Evolutionary conservation across 2,888 invertebrate species (phyloP), one percentile per base, ranked within the genome.

Genomic region (Camptogramma bilineatum): DNA sequence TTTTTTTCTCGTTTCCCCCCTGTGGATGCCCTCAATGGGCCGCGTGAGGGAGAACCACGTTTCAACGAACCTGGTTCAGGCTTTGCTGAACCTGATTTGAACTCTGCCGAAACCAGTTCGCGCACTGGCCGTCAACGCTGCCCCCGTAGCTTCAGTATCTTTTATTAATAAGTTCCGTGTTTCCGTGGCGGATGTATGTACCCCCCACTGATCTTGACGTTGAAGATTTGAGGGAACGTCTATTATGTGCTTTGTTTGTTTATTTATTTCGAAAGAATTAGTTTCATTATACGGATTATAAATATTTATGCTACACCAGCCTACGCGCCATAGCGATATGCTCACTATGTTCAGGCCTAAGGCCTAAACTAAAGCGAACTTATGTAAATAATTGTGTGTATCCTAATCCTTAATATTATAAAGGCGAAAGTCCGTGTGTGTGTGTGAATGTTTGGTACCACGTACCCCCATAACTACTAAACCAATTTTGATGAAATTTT

Each of bases 71-170:
- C 31, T 55, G 55, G 18, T 18, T 19, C 47, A n/a, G 31, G 28
- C 19, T n/a, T 5, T 34, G 31, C 31, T 13, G 17, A 47, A 19
- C 34, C 48, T 13, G 47, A 18, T 48, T 16, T 34, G 13, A 24
- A 7, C 18, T 50, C 28, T 16, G n/a, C n/a, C n/a, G 24, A 50
- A 16, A 1, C 44, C 4, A 1, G 9, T 21, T n/a, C 24, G 4
- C n/a, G 4, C n/a, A 24, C 51, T 9, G 28, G 51, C 9, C 28
- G 28, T 28, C 51, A 5, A 8, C 28, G 51, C 7, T 51, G 51
- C 28, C 51, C 28, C 2, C 28, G 51, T 8, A 51, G 51, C 28
- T 51, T 51, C 24, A 17, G 24, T 31, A 17, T 28, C 16, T 51
- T 28, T 16, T 17, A 51, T 28, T 51, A 47, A 19, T 18, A 17